Evolutionary conservation across 2,888 invertebrate genomes (phyloP), one percentile per base, ranked within the genome.

Genomic region (Onchidella celtica): DNA sequence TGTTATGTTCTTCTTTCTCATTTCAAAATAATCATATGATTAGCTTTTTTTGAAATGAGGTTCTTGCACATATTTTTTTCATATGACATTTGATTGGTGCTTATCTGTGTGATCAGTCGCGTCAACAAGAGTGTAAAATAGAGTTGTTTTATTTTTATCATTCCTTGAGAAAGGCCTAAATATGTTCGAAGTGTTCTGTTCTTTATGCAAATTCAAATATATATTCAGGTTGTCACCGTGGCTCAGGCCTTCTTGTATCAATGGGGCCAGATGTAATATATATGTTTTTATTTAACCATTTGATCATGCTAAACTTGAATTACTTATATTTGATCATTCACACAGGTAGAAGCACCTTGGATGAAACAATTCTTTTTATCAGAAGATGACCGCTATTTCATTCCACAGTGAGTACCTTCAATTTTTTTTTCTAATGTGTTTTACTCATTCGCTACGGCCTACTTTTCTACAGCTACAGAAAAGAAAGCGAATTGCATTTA

Each of bases 261-360:
- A 11, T 47, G 47, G 9, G 47, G 17, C 17, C 9, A 47, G 17
- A 47, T 47, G 47, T 47, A 47, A n/a, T n/a, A n/a, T n/a, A n/a
- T n/a, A n/a, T n/a, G n/a, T n/a, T n/a, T n/a, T n/a, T n/a, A n/a
- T n/a, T n/a, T n/a, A n/a, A n/a, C n/a, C n/a, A n/a, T n/a, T n/a
- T n/a, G n/a, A n/a, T n/a, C n/a, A n/a, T n/a, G n/a, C n/a, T n/a
- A n/a, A n/a, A n/a, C n/a, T n/a, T n/a, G n/a, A n/a, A n/a, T n/a
- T n/a, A n/a, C n/a, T n/a, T n/a, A n/a, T n/a, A n/a, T n/a, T n/a
- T n/a, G n/a, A n/a, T n/a, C n/a, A n/a, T n/a, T n/a, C n/a, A 57
- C 14, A n/a, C 34, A 69, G 57, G 76, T 83, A n/a, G 55, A 80
- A 57, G 84, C 84, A 9, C 84, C 84, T 3, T 84, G 84, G 84